Base-by-base conservation (phyloP, 2,888 invertebrate genomes). In the Archaeoteleia sp. region DNA sequence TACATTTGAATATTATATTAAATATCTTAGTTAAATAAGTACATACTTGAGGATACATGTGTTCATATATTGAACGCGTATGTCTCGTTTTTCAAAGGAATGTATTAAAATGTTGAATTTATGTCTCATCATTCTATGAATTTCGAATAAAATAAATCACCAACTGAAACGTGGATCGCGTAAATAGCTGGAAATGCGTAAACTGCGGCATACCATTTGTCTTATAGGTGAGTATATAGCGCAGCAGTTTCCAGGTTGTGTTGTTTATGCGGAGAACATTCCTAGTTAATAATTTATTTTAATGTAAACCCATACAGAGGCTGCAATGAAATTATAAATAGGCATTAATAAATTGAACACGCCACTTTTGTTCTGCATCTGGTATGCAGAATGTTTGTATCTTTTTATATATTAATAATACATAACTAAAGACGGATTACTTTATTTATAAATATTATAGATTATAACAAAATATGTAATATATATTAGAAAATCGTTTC, bases 241-340 rank as follows among this genome's bases (percentile, higher is more conserved):
- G 20, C 49, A 25, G 25, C 37, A 15, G 49, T 49, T 49, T 15
- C 48, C 37, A 9, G 8, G 25, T 37, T 32, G 27, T 20, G 35
- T 7, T 35, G 17, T 48, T 62, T 54, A 42, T 42, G 29, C 17
- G 30, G 17, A 53, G 35, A 14, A 30, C 46, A 48, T 9, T 49
- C 30, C 32, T 49, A 29, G 34, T 60, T 60, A 23, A 67, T 67
- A 45, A 62, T 62, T 62, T 57, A 51, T 61, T 62, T 57, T 62
- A 67, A 67, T 67, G 48, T 37, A 54, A 45, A 37, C 39, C 9
- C 57, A 34, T 8, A 27, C 45, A 20, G 14, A 14, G 9, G 40
- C 43, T 12, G 54, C 55, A 14, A 35, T 67, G 40, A 45, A 67
- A 57, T 40, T 61, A 57, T 35, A 53, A 55, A 40, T 20, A 27